Percentiles rank a stretch among this genome's conserved stretches.
Evolutionary conservation across 64 coral and sea anemone genomes (phyloP).

Genomic region (Pachyseris speciosa): DNA sequence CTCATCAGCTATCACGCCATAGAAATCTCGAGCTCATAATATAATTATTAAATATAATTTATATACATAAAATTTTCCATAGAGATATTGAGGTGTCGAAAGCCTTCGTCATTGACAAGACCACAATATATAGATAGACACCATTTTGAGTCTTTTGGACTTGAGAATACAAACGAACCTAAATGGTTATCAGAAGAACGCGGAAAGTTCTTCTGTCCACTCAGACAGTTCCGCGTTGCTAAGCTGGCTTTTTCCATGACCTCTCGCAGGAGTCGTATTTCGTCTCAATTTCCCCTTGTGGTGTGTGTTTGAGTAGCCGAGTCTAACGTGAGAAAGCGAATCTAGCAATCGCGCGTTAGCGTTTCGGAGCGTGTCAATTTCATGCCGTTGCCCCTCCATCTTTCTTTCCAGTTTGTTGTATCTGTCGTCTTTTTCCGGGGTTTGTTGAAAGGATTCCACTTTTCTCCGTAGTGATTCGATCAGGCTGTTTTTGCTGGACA

Average conservation of each 20-base stretch:
- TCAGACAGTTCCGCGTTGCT: neutral
- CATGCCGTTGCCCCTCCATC: conserved; percentile 35
- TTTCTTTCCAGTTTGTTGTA: conserved; percentile 43
- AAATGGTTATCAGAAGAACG: conserved; percentile 36
- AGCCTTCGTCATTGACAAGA: too few relatives aligned
- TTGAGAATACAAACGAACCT: too few relatives aligned
- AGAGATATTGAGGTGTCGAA: too few relatives aligned
- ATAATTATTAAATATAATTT: too few relatives aligned
- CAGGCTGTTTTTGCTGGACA: neutral
- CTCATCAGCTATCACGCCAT: too few relatives aligned
- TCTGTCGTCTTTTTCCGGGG: conserved; percentile 28
- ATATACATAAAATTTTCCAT: too few relatives aligned
- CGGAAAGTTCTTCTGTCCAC: conserved; percentile 70
- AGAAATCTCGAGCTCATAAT: too few relatives aligned
- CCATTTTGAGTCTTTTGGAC: too few relatives aligned
- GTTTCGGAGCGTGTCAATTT: conserved; percentile 47
- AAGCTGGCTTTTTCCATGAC: neutral
- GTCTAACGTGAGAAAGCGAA: conserved; percentile 47
- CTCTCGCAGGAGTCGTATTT: neutral
- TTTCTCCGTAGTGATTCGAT: conserved; percentile 29
- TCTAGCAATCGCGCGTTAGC: conserved; percentile 58
- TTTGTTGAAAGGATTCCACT: neutral
- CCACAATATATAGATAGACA: too few relatives aligned
- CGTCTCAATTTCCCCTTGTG: conserved; percentile 14
- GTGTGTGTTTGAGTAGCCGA: neutral